Evolutionary conservation across 2,113 vertebrate genomes (phyloP).

Genomic region (Acanthisitta chloris): DNA sequence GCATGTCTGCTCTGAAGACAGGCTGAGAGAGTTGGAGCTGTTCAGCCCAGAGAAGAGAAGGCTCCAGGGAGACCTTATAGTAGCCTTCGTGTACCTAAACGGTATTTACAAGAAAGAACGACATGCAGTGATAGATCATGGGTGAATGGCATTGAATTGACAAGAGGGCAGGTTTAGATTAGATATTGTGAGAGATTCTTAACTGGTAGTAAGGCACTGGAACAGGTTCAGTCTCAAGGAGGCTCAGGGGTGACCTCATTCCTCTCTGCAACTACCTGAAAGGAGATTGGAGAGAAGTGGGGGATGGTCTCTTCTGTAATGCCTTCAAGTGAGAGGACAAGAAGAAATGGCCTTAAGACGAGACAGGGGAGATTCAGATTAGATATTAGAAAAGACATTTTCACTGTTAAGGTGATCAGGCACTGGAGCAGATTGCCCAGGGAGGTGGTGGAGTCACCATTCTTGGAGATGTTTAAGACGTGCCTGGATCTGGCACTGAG

Average conservation of each 20-base stretch:
- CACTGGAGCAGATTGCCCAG: neutral
- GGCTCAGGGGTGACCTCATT: no score
- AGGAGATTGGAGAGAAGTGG: no score
- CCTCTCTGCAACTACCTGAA: no score
- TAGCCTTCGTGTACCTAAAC: no score
- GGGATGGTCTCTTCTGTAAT: no score
- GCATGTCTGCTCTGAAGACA: neutral
- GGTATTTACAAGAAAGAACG: neutral
- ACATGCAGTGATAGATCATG: neutral
- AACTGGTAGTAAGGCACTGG: no score
- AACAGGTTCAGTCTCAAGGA: no score
- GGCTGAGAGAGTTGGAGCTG: neutral
- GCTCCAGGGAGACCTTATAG: neutral
- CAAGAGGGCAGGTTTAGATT: neutral
- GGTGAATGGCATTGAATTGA: neutral
- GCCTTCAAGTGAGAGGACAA: no score
- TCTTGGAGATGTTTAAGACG: neutral
- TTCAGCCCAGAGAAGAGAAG: neutral
- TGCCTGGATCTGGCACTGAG: neutral
- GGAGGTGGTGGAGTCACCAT: accelerated
- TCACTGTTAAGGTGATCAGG: neutral
- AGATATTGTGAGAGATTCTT: no score
- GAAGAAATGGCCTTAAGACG: no score
- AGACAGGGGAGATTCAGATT: no score
- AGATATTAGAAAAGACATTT: no score